Percentiles rank a stretch among this genome's conserved stretches.
phyloP scores from a whole-genome alignment of 2,113 vertebrate genomes.

The Psophia crepitans region DNA sequence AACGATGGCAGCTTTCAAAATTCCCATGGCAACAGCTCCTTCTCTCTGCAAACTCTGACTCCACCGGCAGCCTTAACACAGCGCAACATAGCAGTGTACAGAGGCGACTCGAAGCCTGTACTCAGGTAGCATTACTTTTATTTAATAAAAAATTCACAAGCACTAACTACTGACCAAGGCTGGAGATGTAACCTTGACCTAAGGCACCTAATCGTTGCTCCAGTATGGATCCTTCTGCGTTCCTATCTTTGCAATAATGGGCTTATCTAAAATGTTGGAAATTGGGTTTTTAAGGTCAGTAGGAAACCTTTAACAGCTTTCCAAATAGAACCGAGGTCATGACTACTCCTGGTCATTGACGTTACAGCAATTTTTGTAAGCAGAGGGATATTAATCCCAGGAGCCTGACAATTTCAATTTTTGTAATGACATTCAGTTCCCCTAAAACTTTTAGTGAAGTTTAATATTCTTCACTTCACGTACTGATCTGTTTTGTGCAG shows the following conservation, averaged over 20 bases:
- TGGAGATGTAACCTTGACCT: neutral
- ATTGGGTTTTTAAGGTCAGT: conserved; percentile 31
- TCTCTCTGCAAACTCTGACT: neutral
- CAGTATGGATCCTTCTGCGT: neutral
- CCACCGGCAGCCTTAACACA: neutral
- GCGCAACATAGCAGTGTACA: neutral
- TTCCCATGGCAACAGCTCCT: conserved; percentile 54
- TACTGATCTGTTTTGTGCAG: neutral
- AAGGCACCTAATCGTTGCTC: neutral
- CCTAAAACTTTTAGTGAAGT: conserved; percentile 7
- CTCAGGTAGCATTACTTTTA: neutral
- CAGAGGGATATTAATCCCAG: conserved; percentile 26
- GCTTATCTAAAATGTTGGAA: neutral
- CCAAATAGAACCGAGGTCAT: conserved; percentile 24
- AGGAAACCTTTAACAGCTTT: conserved; percentile 47
- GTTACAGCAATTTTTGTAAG: conserved; percentile 12
- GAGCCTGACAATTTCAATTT: conserved; percentile 23
- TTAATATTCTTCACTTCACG: neutral
- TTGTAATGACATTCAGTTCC: neutral
- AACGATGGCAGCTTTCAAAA: conserved; percentile 12
- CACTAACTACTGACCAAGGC: neutral
- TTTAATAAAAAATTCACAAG: neutral
- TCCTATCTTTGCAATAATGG: neutral
- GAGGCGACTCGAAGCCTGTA: neutral
- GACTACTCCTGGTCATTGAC: conserved; percentile 17